These are phyloP conservation scores for Larimichthys polyactis DNA, from an alignment of 2,113 vertebrate species.

Conservation along the genomic window DNA sequence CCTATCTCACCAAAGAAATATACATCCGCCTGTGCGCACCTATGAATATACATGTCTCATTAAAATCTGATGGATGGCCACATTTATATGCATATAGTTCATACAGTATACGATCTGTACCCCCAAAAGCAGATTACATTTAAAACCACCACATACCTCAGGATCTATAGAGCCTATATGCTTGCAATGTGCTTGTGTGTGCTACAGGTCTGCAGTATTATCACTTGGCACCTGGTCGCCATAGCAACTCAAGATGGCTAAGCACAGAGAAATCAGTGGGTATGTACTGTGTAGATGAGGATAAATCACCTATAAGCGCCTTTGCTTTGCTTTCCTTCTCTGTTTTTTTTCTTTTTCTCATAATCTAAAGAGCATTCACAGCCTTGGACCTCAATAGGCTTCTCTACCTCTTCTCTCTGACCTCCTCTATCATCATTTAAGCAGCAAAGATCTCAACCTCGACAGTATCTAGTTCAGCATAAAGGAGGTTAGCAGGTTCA, in stretches of 20 bases:
- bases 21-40: not conserved
- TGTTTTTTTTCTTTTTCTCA: conserved; percentile 27
- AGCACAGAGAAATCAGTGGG: conserved; percentile 19
- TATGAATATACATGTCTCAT: not conserved
- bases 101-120: not conserved
- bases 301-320: conserved; percentile 46
- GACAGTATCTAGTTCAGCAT: conserved; percentile 1
- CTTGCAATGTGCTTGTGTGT: not conserved
- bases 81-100: conserved; percentile 4
- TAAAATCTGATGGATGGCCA: conserved; percentile 26
- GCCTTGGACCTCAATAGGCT: conserved; percentile 37
- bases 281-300: conserved; percentile 33
- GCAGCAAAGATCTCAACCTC: not conserved
- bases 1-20: not conserved
- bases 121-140: not conserved
- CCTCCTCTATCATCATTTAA: conserved; percentile 26
- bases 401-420: not conserved
- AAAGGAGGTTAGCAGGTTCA: not conserved
- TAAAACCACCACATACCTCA: not conserved
- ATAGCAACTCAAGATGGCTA: conserved; percentile 50
- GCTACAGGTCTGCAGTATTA: conserved; percentile 1
- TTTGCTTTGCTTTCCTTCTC: conserved; percentile 3
- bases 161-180: conserved; percentile 1
- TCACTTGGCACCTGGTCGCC: conserved; percentile 53
- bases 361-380: conserved; percentile 9